Evolutionary conservation across 2,797 vertebrate species (phyloP).

Genomic region (Poecilia velifera): DNA sequence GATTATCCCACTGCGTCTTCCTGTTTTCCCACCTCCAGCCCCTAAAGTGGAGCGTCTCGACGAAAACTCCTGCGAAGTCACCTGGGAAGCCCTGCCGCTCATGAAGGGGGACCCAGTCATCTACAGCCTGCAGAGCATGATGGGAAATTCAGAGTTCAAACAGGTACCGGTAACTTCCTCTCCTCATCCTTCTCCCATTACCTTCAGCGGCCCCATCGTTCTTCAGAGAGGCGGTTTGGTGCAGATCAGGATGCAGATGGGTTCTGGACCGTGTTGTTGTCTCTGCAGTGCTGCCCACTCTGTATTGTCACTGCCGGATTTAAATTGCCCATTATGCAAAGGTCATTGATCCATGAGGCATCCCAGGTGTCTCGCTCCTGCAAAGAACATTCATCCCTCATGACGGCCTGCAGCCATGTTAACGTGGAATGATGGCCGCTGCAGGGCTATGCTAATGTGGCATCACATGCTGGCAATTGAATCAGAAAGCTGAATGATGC

Average conservation of each 20-base stretch:
- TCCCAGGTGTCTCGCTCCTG: conserved; percentile 53
- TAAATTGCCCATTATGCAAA: conserved; percentile 67
- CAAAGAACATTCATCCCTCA: conserved; percentile 48
- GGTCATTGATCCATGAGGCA: conserved; percentile 63
- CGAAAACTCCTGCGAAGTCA: conserved; percentile 91
- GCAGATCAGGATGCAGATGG: conserved; percentile 41
- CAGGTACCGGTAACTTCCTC: conserved; percentile 81
- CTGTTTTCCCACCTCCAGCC: conserved; percentile 68
- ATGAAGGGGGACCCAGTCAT: conserved; percentile 96
- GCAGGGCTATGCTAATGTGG: conserved; percentile 59
- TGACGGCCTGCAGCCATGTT: conserved; percentile 48
- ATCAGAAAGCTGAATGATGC: conserved; percentile 47
- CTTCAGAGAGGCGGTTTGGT: conserved; percentile 38
- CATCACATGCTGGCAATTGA: conserved; percentile 45
- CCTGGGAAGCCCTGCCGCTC: conserved; percentile 89
- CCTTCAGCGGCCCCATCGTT: conserved; percentile 31
- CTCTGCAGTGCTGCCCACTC: background rate
- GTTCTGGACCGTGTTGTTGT: conserved; percentile 39
- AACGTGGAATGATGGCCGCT: conserved; percentile 59
- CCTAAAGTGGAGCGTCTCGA: conserved; percentile 92
- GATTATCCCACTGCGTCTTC: background rate
- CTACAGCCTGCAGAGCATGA: conserved; percentile 93
- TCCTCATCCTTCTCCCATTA: conserved; percentile 4
- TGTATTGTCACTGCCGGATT: conserved; percentile 46
- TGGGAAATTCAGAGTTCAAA: conserved; percentile 95